Evolutionary conservation across 1,140 invertebrate genomes (phyloP).

Genomic region (Drosophila dunni): DNA sequence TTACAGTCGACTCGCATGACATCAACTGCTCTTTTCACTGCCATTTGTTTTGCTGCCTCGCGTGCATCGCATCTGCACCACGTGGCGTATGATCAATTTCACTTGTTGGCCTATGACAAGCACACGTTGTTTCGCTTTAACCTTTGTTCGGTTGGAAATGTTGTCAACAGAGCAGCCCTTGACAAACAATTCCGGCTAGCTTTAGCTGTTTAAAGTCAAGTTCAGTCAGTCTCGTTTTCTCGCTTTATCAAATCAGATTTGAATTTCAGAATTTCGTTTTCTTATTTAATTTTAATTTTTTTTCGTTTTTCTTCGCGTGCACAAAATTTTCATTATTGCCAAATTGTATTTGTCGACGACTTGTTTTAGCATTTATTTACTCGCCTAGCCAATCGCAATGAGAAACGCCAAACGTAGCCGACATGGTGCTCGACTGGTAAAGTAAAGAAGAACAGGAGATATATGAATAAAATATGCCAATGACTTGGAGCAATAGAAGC

Average conservation of each 20-base stretch:
- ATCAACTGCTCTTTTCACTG: too few species aligned
- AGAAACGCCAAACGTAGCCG: constrained; percentile 23
- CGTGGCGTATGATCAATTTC: constrained; percentile 33
- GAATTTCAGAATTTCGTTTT: constrained; percentile 8
- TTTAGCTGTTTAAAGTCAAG: not conserved
- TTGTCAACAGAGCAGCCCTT: not conserved
- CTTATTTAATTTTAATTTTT: constrained; percentile 1
- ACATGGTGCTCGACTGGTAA: constrained; percentile 38
- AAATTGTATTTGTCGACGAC: constrained; percentile 12
- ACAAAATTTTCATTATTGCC: not conserved
- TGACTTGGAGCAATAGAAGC: not conserved
- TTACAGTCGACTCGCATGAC: too few species aligned
- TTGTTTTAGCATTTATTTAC: not conserved
- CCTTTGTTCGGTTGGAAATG: not conserved
- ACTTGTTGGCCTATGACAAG: not conserved
- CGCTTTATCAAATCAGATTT: constrained; percentile 8
- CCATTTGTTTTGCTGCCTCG: not conserved
- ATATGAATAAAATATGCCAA: too few species aligned
- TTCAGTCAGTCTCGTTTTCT: constrained; percentile 43
- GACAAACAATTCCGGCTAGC: not conserved
- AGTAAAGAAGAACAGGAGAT: not conserved
- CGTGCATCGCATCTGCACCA: constrained; percentile 30
- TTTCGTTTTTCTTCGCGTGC: constrained; percentile 6
- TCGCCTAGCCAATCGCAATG: constrained; percentile 16
- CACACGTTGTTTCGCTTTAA: not conserved